These are phyloP conservation scores for Mus spicilegus DNA, from an alignment of 2,113 vertebrate species.

Conservation along the genomic window DNA sequence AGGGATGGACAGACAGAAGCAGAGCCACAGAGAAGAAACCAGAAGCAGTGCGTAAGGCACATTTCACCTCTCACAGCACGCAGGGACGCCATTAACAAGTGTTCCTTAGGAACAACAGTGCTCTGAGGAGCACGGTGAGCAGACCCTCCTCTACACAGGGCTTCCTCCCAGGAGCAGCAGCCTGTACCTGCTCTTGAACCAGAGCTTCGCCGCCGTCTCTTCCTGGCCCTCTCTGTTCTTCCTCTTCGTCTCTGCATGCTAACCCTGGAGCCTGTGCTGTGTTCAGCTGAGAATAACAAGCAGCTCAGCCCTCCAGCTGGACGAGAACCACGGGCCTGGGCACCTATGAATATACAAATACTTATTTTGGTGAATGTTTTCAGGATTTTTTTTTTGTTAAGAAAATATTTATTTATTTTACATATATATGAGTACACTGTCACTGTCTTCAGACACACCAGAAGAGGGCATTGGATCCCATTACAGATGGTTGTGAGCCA, in stretches of 20 bases:
- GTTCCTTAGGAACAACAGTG: neutral
- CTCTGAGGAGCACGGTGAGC: neutral
- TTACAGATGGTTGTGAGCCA: neutral
- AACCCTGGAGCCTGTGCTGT: neutral
- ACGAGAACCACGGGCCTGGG: neutral
- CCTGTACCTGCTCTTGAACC: conserved; percentile 81
- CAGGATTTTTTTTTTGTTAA: too few relatives aligned
- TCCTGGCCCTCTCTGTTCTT: conserved; percentile 84
- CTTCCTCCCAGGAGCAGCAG: neutral
- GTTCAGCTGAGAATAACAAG: neutral
- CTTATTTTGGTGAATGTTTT: neutral
- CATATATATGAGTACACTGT: neutral
- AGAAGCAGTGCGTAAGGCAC: neutral
- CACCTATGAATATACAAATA: neutral
- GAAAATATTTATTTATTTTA: neutral
- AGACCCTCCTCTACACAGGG: neutral
- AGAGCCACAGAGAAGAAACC: neutral
- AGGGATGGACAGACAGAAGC: neutral
- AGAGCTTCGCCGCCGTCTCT: conserved; percentile 74
- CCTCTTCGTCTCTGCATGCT: conserved; percentile 86
- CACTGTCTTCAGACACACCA: too few relatives aligned
- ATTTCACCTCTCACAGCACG: neutral
- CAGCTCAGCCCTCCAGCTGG: neutral
- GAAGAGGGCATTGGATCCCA: neutral
- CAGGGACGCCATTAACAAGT: neutral